Conservation (phyloP, 2,888 invertebrate genomes). For the Xylophagus ater region DNA sequence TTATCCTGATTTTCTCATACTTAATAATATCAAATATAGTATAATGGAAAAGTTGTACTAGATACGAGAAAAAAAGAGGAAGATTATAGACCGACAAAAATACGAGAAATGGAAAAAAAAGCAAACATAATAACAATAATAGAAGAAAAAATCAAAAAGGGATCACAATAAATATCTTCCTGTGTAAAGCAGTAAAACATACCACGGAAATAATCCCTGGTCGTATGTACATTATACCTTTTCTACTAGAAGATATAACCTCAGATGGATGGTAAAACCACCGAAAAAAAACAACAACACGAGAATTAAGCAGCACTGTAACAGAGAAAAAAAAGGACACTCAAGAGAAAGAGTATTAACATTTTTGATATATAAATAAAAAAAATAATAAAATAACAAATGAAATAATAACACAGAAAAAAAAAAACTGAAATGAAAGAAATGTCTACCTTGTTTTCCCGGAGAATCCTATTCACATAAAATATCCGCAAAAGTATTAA, state of each 20-base stretch:
- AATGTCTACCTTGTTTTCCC: not conserved
- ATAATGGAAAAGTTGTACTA: not conserved
- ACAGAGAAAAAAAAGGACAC: constrained; percentile 9
- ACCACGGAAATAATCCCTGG: constrained; percentile 19
- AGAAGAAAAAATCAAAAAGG: constrained; percentile 16
- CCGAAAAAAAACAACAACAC: not conserved
- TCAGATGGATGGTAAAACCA: not conserved
- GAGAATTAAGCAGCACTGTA: not conserved
- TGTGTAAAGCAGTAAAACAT: constrained; percentile 16
- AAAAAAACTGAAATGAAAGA: constrained; percentile 9
- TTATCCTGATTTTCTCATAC: not conserved
- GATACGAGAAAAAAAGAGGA: constrained; percentile 1
- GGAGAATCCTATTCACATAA: constrained; percentile 12
- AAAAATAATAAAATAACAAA: not conserved
- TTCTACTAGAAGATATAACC: constrained; percentile 10
- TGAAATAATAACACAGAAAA: not conserved
- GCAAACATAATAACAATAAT: constrained; percentile 6
- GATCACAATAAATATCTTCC: constrained; percentile 20
- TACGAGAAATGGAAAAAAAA: constrained; percentile 3
- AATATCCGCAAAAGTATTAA: constrained; percentile 18
- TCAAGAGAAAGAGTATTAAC: not conserved
- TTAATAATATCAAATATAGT: constrained; percentile 1
- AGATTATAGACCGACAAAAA: not conserved
- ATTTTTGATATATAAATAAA: not conserved
- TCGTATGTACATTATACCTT: constrained; percentile 15